Base-by-base conservation (phyloP, 2,113 vertebrate genomes). In the Conger conger region DNA sequence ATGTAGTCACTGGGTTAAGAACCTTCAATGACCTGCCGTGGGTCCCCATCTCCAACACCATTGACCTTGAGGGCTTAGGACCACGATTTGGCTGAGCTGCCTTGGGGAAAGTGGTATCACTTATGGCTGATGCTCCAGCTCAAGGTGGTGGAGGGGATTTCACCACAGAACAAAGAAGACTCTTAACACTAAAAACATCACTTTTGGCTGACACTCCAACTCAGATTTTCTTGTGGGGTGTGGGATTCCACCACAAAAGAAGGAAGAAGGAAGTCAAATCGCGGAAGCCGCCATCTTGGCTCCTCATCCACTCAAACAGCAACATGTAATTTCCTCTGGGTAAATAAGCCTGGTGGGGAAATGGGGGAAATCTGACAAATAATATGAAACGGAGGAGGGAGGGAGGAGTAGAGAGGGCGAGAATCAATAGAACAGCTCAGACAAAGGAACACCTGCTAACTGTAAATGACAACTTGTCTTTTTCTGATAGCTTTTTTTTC, bases 371-470 rank as follows among this genome's bases (percentile, higher is more conserved):
- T 27, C 40, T 45, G 37, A 36, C 20, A 76, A 83, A 83, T 54
- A 50, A 77, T 53, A 83, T 37, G 33, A 83, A 79, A 50, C 35
- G 53, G 40, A 42, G 42, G n/a, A 80, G 38, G 27, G 40, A 53
- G 38, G 33, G 6, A 42, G 45, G 16, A 53, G 8, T 42, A 42
- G 40, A 42, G 3, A 9, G 40, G 40, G 3, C 1, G 83, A 78
- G 78, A 84, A 84, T 79, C 83, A 84, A 77, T 84, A 54, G 40
- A 84, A n/a, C 35, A 57, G 78, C 77, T 53, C 27, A 42, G 76
- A 84, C 83, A 84, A 84, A 84, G 76, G 76, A 79, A 20, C 83
- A 84, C 83, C 83, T 84, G 76, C 63, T 73, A 84, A 79, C 83
- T 76, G 78, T 53, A 79, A 60, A 79, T 79, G 76, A 76, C 35